These are phyloP conservation scores for Hipposideros larvatus DNA, from an alignment of 2,797 vertebrate genomes.

Conservation along the genomic window DNA sequence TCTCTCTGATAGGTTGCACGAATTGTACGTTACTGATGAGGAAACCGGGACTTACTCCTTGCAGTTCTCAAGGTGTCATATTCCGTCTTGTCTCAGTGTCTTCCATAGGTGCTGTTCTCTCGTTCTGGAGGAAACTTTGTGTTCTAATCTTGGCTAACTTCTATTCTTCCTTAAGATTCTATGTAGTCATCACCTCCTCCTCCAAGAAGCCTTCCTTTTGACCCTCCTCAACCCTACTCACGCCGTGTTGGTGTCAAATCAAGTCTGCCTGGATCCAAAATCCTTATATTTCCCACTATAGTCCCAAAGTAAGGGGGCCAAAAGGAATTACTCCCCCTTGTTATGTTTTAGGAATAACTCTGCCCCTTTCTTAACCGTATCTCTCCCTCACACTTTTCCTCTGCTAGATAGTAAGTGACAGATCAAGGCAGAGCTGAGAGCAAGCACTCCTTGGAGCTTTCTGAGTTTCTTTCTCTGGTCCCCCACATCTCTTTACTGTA, in stretches of 20 bases:
- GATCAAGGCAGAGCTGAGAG: not conserved
- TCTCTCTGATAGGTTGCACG: not conserved
- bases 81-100: not conserved
- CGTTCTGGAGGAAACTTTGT: constrained; percentile 8
- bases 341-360: not conserved
- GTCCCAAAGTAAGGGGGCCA: not conserved
- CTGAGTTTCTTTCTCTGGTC: constrained; percentile 7
- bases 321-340: not conserved
- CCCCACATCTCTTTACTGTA: not conserved
- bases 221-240: not conserved
- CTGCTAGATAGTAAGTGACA: not conserved
- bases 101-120: not conserved
- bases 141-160: constrained; percentile 14
- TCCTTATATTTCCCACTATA: constrained; percentile 25
- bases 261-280: constrained; percentile 17
- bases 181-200: not conserved
- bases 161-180: not conserved
- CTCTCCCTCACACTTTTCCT: not conserved
- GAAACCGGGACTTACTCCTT: not conserved
- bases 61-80: not conserved
- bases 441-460: constrained; percentile 15
- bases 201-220: constrained; percentile 26
- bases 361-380: not conserved
- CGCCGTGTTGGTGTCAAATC: not conserved
- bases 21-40: not conserved